Evolutionary conservation across 2,888 invertebrate genomes (phyloP), one percentile per base, ranked within the genome.

Genomic region (Drosophila diplacantha): DNA sequence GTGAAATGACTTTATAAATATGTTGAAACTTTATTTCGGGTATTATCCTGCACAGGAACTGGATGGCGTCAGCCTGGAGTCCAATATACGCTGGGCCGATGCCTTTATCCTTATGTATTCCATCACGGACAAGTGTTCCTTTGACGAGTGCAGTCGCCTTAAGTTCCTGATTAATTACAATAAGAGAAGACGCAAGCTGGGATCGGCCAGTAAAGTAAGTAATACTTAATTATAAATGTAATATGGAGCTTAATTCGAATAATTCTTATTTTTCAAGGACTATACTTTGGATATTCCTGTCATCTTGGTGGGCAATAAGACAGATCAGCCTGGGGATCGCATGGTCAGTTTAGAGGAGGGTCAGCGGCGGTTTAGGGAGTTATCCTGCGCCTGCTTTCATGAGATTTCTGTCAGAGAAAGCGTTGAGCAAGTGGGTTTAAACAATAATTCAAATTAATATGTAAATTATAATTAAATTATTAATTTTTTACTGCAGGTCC

Each of bases 91-190:
- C 61, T 96, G 95, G 95, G 96, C 96, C 2, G 96, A 96, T 86
- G 95, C 94, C 18, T 95, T 95, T 85, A 92, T 96, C 54, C 90
- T 96, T 51, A 93, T 96, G 90, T 96, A 96, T 86, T 95, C 95
- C 0, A 94, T 96, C 34, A 95, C 95, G 2, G 96, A 96, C 88
- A 94, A 95, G 87, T 95, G 95, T 85, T 95, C 95, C 58, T 96
- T 96, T 86, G 95, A 95, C 86, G 95, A 95, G 85, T 94, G 94
- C 88, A 94, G 94, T 83, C 91, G 94, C 0, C 90, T 95, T 56
- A 94, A 94, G 88, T 95, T 94, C 86, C 91, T 94, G 67, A 94
- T 94, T 72, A 94, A 94, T 86, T 94, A 94, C 87, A 94, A 93
- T 86, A 94, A 94, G 85, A 88, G 93, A 44, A 89, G 93, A 72